Evolutionary conservation across 1,140 invertebrate species (phyloP), one percentile per base, ranked within the genome.

Genomic region (Achatina immaculata): DNA sequence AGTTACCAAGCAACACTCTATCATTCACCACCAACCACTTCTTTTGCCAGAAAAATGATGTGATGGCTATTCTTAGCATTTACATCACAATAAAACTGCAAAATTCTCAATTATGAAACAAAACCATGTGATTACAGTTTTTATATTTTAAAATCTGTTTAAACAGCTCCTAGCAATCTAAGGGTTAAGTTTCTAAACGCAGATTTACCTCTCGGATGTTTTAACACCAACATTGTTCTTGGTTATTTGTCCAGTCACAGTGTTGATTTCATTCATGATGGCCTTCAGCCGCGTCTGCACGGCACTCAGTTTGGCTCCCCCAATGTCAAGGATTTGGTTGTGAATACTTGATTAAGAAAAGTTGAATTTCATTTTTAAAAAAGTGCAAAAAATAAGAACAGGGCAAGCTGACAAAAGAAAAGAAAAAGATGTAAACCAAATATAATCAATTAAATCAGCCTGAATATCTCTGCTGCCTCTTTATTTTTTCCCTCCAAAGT

Each of bases 151-250:
- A n/a, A n/a, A n/a, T n/a, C n/a, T n/a, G n/a, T n/a, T n/a, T n/a
- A n/a, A n/a, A n/a, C n/a, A n/a, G n/a, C n/a, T n/a, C n/a, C n/a
- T n/a, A n/a, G n/a, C n/a, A n/a, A n/a, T n/a, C n/a, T n/a, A n/a
- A n/a, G 19, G 45, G 45, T 48, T 11, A 48, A 11, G 19, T 48
- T 48, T 48, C 45, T 48, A 19, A 48, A n/a, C n/a, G n/a, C 42
- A n/a, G 16, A 83, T 81, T 84, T 81, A 95, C 94, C 95, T 94
- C 86, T 95, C 93, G 0, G 95, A 93, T 19, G 96, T 95, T 87
- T 95, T 97, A n/a, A 96, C 94, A 4, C 94, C 95, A 3, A 97
- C 96, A 76, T 94, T 94, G 2, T 96, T 88, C 82, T 95, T 95
- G 0, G 94, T 95, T 6, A 97, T 94, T 69, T 88, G 86, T n/a